Conservation (phyloP, 2,888 invertebrate genomes). For the Watsonalla binaria region DNA sequence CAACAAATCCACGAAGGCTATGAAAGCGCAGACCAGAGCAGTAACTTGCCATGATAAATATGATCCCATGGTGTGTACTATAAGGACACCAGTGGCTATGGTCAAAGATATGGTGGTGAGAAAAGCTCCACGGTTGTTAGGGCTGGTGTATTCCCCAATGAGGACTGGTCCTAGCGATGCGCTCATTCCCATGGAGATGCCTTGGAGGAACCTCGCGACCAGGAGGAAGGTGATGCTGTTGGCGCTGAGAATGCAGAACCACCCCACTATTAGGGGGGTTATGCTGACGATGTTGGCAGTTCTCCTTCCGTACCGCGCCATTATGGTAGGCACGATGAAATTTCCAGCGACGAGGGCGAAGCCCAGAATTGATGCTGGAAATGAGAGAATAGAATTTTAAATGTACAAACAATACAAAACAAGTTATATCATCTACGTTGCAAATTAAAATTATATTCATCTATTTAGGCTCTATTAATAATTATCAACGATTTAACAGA, state of each 20-base stretch:
- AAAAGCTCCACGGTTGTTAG: conserved; percentile 77
- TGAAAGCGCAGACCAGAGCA: conserved; percentile 59
- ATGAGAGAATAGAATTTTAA: not conserved
- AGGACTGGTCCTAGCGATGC: conserved; percentile 62
- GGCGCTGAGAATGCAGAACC: conserved; percentile 58
- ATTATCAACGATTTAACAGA: too few relatives aligned
- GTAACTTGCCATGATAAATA: conserved; percentile 73
- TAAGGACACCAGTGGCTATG: conserved; percentile 76
- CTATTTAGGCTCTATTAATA: not conserved
- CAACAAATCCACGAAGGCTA: conserved; percentile 60
- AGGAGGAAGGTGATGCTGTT: conserved; percentile 45
- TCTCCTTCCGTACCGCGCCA: conserved; percentile 75
- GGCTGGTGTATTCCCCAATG: conserved; percentile 74
- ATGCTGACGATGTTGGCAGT: conserved; percentile 60
- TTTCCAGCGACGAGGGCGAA: conserved; percentile 41
- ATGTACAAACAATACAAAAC: not conserved
- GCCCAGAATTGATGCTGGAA: conserved; percentile 48
- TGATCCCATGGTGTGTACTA: conserved; percentile 79
- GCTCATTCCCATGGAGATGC: conserved; percentile 66
- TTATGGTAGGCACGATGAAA: conserved; percentile 44
- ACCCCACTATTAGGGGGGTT: conserved; percentile 65
- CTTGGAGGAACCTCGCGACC: conserved; percentile 46
- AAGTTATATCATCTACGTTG: not conserved
- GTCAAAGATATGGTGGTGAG: conserved; percentile 75
- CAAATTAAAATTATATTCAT: too few relatives aligned